Conservation (phyloP, 2,113 vertebrate species). For the Hippocampus mohnikei region DNA sequence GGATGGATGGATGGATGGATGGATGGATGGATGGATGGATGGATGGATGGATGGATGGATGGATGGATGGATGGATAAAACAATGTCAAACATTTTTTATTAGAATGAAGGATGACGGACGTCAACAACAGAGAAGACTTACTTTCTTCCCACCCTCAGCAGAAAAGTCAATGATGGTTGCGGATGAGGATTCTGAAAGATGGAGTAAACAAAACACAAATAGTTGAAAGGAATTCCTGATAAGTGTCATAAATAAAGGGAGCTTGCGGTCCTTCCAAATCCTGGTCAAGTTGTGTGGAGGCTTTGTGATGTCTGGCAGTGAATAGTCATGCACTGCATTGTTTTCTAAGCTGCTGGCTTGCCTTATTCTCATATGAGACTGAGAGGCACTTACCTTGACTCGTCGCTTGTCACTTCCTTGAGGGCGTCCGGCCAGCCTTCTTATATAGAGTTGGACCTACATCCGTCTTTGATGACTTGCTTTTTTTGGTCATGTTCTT, state of each 20-base stretch:
- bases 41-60: not conserved
- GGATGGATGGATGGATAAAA: not conserved
- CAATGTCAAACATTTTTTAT: not conserved
- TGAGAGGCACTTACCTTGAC: conserved; percentile 66
- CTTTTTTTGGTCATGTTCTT: conserved; percentile 69
- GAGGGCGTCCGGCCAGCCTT: conserved; percentile 34
- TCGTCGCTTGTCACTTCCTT: conserved; percentile 51
- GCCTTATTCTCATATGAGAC: conserved; percentile 57
- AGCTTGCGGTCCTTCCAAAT: conserved; percentile 14
- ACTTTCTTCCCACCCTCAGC: conserved; percentile 46
- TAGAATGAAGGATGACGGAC: not conserved
- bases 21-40: not conserved
- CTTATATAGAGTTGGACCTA: conserved; percentile 66
- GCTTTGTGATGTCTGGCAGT: conserved; percentile 30
- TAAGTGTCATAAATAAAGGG: conserved; percentile 11
- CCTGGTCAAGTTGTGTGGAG: conserved; percentile 23
- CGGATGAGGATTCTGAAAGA: conserved; percentile 29
- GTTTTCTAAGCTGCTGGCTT: conserved; percentile 57
- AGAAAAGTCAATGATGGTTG: conserved; percentile 31
- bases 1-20: not conserved
- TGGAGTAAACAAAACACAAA: conserved; percentile 24
- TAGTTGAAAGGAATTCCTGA: conserved; percentile 8
- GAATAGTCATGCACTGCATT: conserved; percentile 51
- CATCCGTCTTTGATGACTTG: conserved; percentile 31
- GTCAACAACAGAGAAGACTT: conserved; percentile 11